Base-by-base conservation (phyloP, 2,113 vertebrate genomes). In the Alligator mississippiensis region DNA sequence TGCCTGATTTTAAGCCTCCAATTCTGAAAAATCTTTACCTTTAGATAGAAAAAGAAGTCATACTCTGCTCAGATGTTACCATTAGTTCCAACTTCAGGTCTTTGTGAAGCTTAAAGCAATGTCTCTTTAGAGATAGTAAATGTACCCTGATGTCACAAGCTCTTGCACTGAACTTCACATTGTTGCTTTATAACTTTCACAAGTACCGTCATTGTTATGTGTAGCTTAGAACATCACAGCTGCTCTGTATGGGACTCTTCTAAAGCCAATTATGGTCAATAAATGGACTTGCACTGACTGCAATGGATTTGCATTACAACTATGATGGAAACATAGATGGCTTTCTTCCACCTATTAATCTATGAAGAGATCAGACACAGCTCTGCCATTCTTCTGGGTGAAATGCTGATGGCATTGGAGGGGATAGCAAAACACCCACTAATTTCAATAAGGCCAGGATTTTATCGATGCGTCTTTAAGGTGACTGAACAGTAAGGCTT, bases 121-220 rank as follows among this genome's bases (percentile, higher is more conserved):
- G 2, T 9, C 25, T 75, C 30, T 54, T 34, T 27, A 62, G 38
- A 1, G 13, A 13, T 5, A 15, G 58, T 2, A 5, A 7, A 15
- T 2, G 30, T 21, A 28, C 24, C 27, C 72, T 15, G 21, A 62
- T 59, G 76, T 47, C 14, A 25, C 11, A 5, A 1, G 2, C 11
- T 2, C 5, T 11, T 0, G 6, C 21, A 27, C 19, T 4, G 8
- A 38, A 19, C 2, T 60, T 47, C 47, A 47, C 47, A 47, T 47
- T 21, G 4, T 0, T 3, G 54, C 54, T n/a, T 4, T 4, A 0
- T 4, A 12, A 4, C 4, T 2, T 6, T 21, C 6, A 18, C 3
- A 55, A 10, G 19, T 4, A 34, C 6, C 19, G 4, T 5, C n/a
- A 18, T 34, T 3, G 21, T 11, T 2, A 60, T 47, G 34, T 5